These are phyloP conservation scores for Lutjanus campechanus DNA, from an alignment of 2,797 vertebrate species.

Conservation along the genomic window DNA sequence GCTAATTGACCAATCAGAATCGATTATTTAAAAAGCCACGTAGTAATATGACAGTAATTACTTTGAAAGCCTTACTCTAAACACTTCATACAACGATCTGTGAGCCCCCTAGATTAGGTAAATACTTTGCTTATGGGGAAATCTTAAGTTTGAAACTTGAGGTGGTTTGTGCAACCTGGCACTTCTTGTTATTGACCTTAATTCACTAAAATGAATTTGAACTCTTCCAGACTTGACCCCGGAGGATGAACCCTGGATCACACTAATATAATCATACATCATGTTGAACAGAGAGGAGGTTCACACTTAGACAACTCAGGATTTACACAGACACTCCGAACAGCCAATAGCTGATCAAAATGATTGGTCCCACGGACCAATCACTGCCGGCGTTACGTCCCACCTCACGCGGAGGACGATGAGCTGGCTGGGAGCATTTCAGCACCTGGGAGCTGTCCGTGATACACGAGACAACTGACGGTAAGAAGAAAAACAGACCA, in stretches of 20 bases:
- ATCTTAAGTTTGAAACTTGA: too few species aligned
- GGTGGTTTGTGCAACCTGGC: too few species aligned
- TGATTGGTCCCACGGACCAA: conserved; percentile 26
- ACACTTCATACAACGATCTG: too few species aligned
- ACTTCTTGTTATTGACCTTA: too few species aligned
- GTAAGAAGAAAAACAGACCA: conserved; percentile 50
- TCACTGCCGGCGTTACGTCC: conserved; percentile 11
- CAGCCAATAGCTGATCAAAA: conserved; percentile 56
- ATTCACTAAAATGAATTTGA: too few species aligned
- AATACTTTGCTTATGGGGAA: too few species aligned
- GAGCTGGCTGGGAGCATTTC: conserved; percentile 56
- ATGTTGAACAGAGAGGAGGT: background rate
- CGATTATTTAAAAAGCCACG: too few species aligned
- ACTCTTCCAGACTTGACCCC: too few species aligned
- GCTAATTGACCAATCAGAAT: too few species aligned
- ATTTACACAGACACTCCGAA: background rate
- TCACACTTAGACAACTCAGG: background rate
- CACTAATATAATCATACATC: conserved; percentile 20
- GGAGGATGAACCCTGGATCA: background rate
- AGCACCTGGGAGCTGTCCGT: conserved; percentile 78
- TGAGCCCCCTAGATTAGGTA: too few species aligned
- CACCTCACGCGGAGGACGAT: conserved; percentile 4
- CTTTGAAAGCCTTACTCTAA: too few species aligned
- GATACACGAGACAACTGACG: conserved; percentile 51
- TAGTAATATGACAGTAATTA: too few species aligned